These are phyloP conservation scores for Atractosteus spatula DNA, from an alignment of 2,113 vertebrate genomes.

Conservation along the genomic window DNA sequence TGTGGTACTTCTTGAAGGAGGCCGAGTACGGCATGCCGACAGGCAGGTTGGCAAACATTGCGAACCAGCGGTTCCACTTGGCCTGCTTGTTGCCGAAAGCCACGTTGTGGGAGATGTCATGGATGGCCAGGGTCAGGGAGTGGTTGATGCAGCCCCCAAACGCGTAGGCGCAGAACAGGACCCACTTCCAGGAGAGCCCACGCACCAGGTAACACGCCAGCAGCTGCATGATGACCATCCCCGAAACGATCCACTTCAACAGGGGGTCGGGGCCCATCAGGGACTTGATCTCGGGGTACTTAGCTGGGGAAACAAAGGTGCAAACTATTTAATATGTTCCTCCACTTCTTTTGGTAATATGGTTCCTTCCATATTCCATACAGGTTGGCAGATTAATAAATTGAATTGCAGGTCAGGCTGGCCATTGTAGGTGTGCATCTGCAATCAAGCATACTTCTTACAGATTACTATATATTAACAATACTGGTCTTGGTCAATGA, in stretches of 20 bases:
- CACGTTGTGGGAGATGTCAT: conserved; percentile 94
- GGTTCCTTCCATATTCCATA: too few species aligned
- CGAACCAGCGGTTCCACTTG: conserved; percentile 89
- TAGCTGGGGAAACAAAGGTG: conserved; percentile 66
- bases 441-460: too few species aligned
- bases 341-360: too few species aligned
- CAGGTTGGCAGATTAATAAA: too few species aligned
- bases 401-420: too few species aligned
- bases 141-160: conserved; percentile 95
- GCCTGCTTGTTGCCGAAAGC: conserved; percentile 84
- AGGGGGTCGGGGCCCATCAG: conserved; percentile 89
- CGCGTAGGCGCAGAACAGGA: conserved; percentile 89
- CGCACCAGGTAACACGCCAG: conserved; percentile 82
- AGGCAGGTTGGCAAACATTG: conserved; percentile 91
- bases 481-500: too few species aligned
- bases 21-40: conserved; percentile 88
- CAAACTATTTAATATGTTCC: too few species aligned
- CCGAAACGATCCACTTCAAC: conserved; percentile 89
- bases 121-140: conserved; percentile 90
- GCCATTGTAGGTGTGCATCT: too few species aligned
- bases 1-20: conserved; percentile 97
- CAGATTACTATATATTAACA: too few species aligned
- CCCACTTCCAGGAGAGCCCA: conserved; percentile 88
- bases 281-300: conserved; percentile 91
- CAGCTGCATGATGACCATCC: conserved; percentile 83